These are phyloP conservation scores for Belgica antarctica DNA, from an alignment of 2,888 invertebrate species.

Conservation along the genomic window DNA sequence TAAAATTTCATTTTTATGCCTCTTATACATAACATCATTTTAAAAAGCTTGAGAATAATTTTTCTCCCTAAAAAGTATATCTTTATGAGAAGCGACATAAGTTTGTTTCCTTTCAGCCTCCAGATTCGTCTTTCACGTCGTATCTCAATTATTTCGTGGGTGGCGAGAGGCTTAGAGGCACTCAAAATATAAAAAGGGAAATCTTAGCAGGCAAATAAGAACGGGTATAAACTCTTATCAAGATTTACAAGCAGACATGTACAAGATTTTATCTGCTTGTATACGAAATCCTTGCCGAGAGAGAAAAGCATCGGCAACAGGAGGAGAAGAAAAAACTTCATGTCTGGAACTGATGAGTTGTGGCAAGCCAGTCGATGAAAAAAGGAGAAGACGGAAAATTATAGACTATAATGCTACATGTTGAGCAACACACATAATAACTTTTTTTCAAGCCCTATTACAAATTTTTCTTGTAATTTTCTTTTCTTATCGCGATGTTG, in stretches of 20 bases:
- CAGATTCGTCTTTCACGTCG: background rate
- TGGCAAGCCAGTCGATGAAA: slow-evolving; percentile 11
- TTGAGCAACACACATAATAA: background rate
- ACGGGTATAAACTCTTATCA: slow-evolving; percentile 22
- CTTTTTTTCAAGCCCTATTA: background rate
- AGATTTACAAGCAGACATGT: slow-evolving; percentile 41
- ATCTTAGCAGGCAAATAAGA: background rate
- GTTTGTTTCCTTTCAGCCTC: background rate
- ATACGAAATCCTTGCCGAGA: background rate
- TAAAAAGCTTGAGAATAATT: background rate
- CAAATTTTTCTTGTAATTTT: slow-evolving; percentile 9
- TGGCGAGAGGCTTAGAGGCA: slow-evolving; percentile 1
- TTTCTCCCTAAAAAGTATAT: too few species aligned
- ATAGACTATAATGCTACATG: background rate
- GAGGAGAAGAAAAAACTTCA: background rate
- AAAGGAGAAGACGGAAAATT: slow-evolving; percentile 12
- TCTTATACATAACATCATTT: slow-evolving; percentile 3
- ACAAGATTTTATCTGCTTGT: slow-evolving; percentile 28
- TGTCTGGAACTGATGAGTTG: slow-evolving; percentile 14
- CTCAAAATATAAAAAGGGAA: slow-evolving; percentile 15
- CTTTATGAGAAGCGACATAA: slow-evolving; percentile 1
- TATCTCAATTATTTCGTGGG: slow-evolving; percentile 31
- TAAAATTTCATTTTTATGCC: slow-evolving; percentile 1
- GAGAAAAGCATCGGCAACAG: background rate
- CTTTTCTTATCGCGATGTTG: slow-evolving; percentile 23